Percentiles rank a stretch among this genome's conserved stretches.
Conservation (phyloP, 2,113 vertebrate genomes). For the Ptychochromis oligacanthus region DNA sequence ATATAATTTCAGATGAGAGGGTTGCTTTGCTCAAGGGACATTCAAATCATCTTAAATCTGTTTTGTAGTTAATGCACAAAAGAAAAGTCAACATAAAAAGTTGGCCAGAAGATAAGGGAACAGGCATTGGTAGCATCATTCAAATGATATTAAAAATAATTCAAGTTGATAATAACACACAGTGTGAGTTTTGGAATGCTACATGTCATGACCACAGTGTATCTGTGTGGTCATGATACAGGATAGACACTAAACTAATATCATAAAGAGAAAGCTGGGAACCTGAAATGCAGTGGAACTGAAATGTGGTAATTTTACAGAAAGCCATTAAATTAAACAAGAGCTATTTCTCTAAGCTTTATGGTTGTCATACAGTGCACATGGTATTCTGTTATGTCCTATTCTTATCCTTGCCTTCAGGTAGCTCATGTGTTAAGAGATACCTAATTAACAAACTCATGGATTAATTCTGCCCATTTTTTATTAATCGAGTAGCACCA, state of each 20-base stretch:
- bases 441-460: conserved; percentile 74
- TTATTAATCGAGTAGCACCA: conserved; percentile 55
- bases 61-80: conserved; percentile 58
- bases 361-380: conserved; percentile 54
- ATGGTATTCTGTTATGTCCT: conserved; percentile 69
- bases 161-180: conserved; percentile 38
- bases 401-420: conserved; percentile 78
- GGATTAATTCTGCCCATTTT: conserved; percentile 70
- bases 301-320: conserved; percentile 68
- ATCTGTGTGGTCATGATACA: conserved; percentile 24
- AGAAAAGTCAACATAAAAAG: conserved; percentile 59
- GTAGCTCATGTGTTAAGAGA: conserved; percentile 75
- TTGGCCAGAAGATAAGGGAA: conserved; percentile 54
- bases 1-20: conserved; percentile 59
- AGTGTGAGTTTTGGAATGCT: conserved; percentile 23
- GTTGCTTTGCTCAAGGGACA: conserved; percentile 63
- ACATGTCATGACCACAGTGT: conserved; percentile 24
- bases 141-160: conserved; percentile 53
- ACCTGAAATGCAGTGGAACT: conserved; percentile 56
- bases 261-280: conserved; percentile 39
- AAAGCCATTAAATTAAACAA: conserved; percentile 72
- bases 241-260: conserved; percentile 30
- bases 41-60: conserved; percentile 70
- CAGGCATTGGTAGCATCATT: conserved; percentile 28
- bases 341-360: conserved; percentile 70